phyloP scores from a whole-genome alignment of 2,888 invertebrate species.

The Phalangium opilio region DNA sequence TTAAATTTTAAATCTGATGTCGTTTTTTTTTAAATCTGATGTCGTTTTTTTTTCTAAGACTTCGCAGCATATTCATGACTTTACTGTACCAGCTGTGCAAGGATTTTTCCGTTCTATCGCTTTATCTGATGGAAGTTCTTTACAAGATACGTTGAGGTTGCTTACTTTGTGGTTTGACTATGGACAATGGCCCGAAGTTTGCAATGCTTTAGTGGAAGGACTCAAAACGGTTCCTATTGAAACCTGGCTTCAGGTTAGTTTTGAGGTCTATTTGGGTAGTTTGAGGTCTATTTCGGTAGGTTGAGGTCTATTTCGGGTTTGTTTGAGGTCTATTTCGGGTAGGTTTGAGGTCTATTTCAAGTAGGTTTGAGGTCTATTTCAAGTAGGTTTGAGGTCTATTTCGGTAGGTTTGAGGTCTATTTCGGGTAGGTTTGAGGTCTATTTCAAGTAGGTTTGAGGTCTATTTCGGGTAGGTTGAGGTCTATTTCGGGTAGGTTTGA shows the following conservation, averaged over 20 bases:
- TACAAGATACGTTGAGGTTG: constrained; percentile 89
- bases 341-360: constrained; percentile 58
- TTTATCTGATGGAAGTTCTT: constrained; percentile 66
- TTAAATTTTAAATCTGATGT: neutral
- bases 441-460: too few relatives aligned
- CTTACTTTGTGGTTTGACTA: constrained; percentile 97
- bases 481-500: too few relatives aligned
- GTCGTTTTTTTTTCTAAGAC: constrained; percentile 6
- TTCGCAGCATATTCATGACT: constrained; percentile 47
- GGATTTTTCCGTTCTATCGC: constrained; percentile 93
- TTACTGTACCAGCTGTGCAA: constrained; percentile 83
- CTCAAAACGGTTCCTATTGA: constrained; percentile 87
- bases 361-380: constrained; percentile 95
- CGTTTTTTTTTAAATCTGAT: neutral
- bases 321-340: neutral
- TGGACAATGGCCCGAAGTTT: constrained; percentile 82
- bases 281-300: neutral
- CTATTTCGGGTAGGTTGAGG: neutral
- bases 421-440: too few relatives aligned
- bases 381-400: too few relatives aligned
- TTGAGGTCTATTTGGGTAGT: too few relatives aligned
- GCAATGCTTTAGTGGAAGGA: constrained; percentile 81
- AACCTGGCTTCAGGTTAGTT: constrained; percentile 76
- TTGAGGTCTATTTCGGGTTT: neutral
- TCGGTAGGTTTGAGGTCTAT: neutral